phyloP scores from a whole-genome alignment of 2,797 vertebrate species.

The Ctenosaura bakeri region DNA sequence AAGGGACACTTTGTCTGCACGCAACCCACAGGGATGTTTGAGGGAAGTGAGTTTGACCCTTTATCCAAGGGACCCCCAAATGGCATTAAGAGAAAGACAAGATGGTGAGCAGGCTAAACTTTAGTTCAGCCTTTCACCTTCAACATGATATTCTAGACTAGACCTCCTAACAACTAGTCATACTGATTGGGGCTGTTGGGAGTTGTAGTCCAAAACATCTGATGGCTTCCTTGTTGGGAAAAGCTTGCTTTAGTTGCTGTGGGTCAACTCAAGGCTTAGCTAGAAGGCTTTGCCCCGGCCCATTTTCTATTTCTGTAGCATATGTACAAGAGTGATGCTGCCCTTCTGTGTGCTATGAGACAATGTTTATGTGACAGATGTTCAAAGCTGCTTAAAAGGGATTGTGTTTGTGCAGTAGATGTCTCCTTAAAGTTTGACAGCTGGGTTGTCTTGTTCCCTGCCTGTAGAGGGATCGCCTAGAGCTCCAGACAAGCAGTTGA shows the following conservation, averaged over 20 bases:
- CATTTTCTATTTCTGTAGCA: background rate
- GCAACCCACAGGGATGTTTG: background rate
- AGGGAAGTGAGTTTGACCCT: background rate
- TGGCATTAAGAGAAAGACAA: background rate
- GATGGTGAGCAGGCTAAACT: background rate
- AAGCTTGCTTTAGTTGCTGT: background rate
- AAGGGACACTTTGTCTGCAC: background rate
- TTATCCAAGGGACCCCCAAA: background rate
- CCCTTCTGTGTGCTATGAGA: background rate
- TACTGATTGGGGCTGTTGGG: background rate
- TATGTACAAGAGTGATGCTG: background rate
- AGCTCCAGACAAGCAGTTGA: background rate
- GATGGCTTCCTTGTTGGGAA: background rate
- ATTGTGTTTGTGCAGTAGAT: background rate
- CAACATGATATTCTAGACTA: background rate
- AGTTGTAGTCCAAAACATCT: background rate
- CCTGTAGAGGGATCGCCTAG: background rate
- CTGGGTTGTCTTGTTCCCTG: background rate
- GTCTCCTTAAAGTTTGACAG: background rate
- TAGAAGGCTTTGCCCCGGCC: background rate
- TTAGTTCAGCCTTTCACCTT: background rate
- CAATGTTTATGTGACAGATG: background rate
- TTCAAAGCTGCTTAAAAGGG: background rate
- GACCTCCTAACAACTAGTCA: background rate
- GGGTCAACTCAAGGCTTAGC: background rate